These are phyloP conservation scores for Ophioninae sp. DNA, from an alignment of 2,888 invertebrate species.

Conservation along the genomic window DNA sequence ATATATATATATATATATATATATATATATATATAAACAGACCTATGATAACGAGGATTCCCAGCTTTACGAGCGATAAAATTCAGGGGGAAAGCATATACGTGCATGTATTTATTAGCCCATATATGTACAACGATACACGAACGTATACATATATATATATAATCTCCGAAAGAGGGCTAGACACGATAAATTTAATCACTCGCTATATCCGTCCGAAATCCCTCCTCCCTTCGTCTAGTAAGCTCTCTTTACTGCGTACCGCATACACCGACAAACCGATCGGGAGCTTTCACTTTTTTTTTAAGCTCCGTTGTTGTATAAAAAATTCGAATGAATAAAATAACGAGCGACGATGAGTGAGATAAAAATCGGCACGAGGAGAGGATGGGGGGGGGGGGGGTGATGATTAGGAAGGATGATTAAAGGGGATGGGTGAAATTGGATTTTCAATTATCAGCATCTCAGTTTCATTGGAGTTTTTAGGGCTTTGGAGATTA, in stretches of 20 bases:
- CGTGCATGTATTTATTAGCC: conserved; percentile 55
- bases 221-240: conserved; percentile 5
- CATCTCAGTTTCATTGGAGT: no score
- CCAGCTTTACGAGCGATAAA: conserved; percentile 61
- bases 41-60: conserved; percentile 49
- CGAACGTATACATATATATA: conserved; percentile 14
- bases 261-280: background rate
- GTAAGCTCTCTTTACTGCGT: background rate
- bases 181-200: conserved; percentile 60
- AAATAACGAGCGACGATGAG: conserved; percentile 13
- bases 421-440: background rate
- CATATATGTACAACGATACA: conserved; percentile 16
- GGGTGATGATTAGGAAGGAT: no score
- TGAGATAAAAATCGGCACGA: background rate
- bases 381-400: background rate
- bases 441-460: no score
- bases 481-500: no score
- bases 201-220: conserved; percentile 13
- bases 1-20: background rate
- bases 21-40: background rate
- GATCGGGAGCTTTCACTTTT: background rate
- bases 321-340: background rate
- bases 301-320: background rate
- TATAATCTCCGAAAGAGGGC: conserved; percentile 40
- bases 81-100: conserved; percentile 41